Conservation (phyloP, 2,113 vertebrate genomes). For the Forbesichthys agassizii region DNA sequence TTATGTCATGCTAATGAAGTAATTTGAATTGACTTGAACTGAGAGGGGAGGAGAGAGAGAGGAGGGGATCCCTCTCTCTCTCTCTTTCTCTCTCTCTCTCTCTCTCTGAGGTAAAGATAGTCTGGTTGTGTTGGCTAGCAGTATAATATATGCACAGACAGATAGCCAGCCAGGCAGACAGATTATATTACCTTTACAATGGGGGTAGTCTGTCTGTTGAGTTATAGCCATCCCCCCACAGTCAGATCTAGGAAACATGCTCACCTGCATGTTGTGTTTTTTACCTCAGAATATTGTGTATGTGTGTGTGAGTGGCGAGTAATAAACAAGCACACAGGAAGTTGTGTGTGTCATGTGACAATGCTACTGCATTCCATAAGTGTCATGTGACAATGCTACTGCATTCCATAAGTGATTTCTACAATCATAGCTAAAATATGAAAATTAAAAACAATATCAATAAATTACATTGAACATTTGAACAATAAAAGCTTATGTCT, state of each 20-base stretch:
- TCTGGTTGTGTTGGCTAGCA: no score
- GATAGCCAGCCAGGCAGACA: slow-evolving; percentile 23
- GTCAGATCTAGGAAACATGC: slow-evolving; percentile 48
- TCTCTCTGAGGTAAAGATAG: no score
- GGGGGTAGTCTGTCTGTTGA: slow-evolving; percentile 44
- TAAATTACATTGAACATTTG: no score
- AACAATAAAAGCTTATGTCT: no score
- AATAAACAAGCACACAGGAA: no score
- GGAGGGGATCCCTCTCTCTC: no score
- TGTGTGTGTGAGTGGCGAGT: neutral
- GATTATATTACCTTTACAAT: slow-evolving; percentile 38
- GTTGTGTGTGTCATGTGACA: slow-evolving; percentile 6
- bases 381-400: slow-evolving; percentile 41
- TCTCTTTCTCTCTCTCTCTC: no score
- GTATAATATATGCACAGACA: neutral
- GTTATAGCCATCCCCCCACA: slow-evolving; percentile 47
- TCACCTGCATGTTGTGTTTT: slow-evolving; percentile 46
- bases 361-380: slow-evolving; percentile 56
- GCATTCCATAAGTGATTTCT: slow-evolving; percentile 48
- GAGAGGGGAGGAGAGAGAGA: no score
- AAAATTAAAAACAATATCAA: no score
- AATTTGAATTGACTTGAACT: no score
- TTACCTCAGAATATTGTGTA: neutral
- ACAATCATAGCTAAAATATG: no score
- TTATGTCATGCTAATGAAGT: no score